Evolutionary conservation across 1,140 invertebrate genomes (phyloP).

Genomic region (Drosophila sproati): DNA sequence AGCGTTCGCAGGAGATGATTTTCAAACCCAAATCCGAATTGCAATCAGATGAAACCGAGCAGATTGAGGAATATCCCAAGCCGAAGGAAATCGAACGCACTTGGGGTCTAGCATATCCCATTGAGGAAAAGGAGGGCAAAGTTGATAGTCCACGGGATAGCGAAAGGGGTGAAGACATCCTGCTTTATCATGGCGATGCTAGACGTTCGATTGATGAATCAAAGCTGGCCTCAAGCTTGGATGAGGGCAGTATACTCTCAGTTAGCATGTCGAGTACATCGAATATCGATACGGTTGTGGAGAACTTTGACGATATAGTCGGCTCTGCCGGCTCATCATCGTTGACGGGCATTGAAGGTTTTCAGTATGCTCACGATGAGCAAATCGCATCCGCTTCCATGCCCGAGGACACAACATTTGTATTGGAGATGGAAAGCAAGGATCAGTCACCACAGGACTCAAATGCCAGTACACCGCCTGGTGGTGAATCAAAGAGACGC

Average conservation of each 20-base stretch:
- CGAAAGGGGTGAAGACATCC: conserved; percentile 71
- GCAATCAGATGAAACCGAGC: conserved; percentile 22
- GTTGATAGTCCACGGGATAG: conserved; percentile 66
- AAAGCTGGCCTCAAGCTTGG: conserved; percentile 86
- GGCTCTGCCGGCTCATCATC: conserved; percentile 85
- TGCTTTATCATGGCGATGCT: conserved; percentile 70
- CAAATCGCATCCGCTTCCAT: conserved; percentile 57
- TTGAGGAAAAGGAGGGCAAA: conserved; percentile 67
- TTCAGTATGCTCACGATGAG: conserved; percentile 84
- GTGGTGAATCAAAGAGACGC: conserved; percentile 86
- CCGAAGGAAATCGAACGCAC: conserved; percentile 74
- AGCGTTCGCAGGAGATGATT: conserved; percentile 95
- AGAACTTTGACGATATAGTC: conserved; percentile 85
- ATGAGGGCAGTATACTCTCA: conserved; percentile 86
- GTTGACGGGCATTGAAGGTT: conserved; percentile 76
- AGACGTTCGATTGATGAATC: conserved; percentile 73
- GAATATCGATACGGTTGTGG: conserved; percentile 86
- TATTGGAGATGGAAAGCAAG: conserved; percentile 81
- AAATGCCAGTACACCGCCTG: conserved; percentile 84
- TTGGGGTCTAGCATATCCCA: conserved; percentile 74
- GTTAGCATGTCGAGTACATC: conserved; percentile 87
- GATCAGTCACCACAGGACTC: conserved; percentile 85
- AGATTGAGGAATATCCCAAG: conserved; percentile 78
- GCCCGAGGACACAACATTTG: conserved; percentile 72
- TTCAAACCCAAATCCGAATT: conserved; percentile 88